Evolutionary conservation across 2,797 vertebrate species (phyloP), one percentile per base, ranked within the genome.

Genomic region (Thaleichthys pacificus): DNA sequence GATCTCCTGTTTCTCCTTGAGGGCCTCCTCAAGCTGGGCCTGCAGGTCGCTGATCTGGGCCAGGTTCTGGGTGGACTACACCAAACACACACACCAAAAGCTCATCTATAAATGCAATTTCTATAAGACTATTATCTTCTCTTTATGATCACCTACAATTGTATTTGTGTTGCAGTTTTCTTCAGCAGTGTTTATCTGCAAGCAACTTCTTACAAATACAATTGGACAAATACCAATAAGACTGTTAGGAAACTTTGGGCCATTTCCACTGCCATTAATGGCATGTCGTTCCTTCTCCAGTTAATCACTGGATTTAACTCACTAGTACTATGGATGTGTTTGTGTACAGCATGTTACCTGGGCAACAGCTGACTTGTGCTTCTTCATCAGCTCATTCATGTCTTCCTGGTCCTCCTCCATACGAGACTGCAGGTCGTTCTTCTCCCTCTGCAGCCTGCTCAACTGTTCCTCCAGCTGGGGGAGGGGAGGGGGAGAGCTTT

Each of bases 391-490:
- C 80, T 99, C 97, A 0, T 99, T 98, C 86, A 98, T 93, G 88
- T 99, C 97, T 80, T 99, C 97, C 87, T 99, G 97, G 82, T 99
- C 97, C 69, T 99, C 97, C 82, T 99, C 97, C 89, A 97, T 93
- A 30, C 96, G 93, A 49, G 95, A 96, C 91, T 98, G 97, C 66
- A 97, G 87, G 82, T 99, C 96, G 0, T 98, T 98, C 89, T 97
- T 99, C 90, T 99, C 97, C 60, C 97, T 92, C 85, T 99, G 97
- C 72, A 97, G 86, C 61, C 97, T 96, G 83, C 97, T 97, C 88
- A 98, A 80, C 91, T 99, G 97, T 84, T 98, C 97, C 86, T 99
- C 97, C 91, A 99, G 92, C 97, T 98, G 90, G 69, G 61, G 6
- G 2, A 73, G 9, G 1, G 17, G 15, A 24, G 4, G 5, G 32